phyloP scores from a whole-genome alignment of 2,888 invertebrate species.

The Trilocha varians region DNA sequence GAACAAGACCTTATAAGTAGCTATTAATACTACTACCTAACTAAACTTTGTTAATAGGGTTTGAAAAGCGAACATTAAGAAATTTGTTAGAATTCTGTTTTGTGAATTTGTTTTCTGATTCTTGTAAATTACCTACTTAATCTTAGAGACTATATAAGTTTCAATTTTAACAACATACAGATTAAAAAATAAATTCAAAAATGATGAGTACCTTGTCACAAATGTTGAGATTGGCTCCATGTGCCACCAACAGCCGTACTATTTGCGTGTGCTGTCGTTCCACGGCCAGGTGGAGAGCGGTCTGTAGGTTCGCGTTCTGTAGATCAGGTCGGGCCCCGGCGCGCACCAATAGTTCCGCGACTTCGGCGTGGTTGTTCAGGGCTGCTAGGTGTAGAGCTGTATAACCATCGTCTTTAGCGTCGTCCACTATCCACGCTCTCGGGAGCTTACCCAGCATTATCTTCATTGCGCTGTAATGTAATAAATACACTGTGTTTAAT shows the following conservation, averaged over 20 bases:
- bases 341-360: slow-evolving; percentile 90
- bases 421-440: slow-evolving; percentile 97
- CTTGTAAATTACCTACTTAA: too few relatives aligned
- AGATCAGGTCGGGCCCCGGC: slow-evolving; percentile 96
- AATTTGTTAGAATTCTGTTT: too few relatives aligned
- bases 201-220: slow-evolving; percentile 86
- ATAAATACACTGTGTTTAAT: too few relatives aligned
- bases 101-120: too few relatives aligned
- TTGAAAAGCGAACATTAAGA: too few relatives aligned
- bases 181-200: background rate
- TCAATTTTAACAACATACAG: background rate
- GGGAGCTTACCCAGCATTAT: slow-evolving; percentile 93
- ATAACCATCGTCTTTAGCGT: slow-evolving; percentile 98
- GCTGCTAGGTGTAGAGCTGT: slow-evolving; percentile 96
- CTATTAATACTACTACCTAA: too few relatives aligned
- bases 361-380: slow-evolving; percentile 97
- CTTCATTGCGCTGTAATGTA: slow-evolving; percentile 90
- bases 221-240: slow-evolving; percentile 94
- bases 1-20: too few relatives aligned
- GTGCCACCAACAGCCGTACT: slow-evolving; percentile 91
- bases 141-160: too few relatives aligned
- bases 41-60: too few relatives aligned
- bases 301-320: slow-evolving; percentile 96
- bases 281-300: slow-evolving; percentile 93
- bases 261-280: slow-evolving; percentile 99